A percentile compares a stretch with the other conserved stretches of the same genome.
Evolutionary conservation across 2,113 vertebrate species (phyloP).

Genomic region (Syngnathus typhle): DNA sequence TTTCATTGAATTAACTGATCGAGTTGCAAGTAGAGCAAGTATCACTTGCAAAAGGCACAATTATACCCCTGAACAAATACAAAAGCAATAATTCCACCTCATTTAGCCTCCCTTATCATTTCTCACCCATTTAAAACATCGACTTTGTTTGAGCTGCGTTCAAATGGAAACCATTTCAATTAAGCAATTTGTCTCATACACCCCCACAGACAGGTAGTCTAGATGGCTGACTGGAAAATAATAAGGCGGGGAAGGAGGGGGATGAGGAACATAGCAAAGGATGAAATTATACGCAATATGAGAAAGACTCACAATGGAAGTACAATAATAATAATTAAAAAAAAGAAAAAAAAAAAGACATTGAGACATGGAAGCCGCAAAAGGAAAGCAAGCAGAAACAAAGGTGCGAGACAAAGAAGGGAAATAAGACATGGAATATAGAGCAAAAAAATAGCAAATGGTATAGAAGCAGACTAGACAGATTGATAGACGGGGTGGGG

Average conservation of each 20-base stretch:
- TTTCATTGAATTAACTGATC: background rate
- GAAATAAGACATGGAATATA: slow-evolving; percentile 3
- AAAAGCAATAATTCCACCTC: slow-evolving; percentile 16
- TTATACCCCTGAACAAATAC: slow-evolving; percentile 6
- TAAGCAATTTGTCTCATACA: slow-evolving; percentile 38
- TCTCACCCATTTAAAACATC: slow-evolving; percentile 33
- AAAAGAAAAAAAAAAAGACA: slow-evolving; percentile 12
- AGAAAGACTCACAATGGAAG: slow-evolving; percentile 22
- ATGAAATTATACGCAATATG: slow-evolving; percentile 30
- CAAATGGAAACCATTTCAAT: slow-evolving; percentile 53
- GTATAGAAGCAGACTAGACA: slow-evolving; percentile 23
- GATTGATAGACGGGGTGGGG: slow-evolving; percentile 16
- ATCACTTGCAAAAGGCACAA: slow-evolving; percentile 9
- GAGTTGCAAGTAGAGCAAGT: background rate
- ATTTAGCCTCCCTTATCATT: slow-evolving; percentile 30
- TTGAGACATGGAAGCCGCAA: slow-evolving; percentile 9
- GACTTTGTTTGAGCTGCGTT: slow-evolving; percentile 6
- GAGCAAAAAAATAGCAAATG: background rate
- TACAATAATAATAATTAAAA: slow-evolving; percentile 15
- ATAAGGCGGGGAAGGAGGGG: background rate
- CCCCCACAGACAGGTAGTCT: slow-evolving; percentile 40
- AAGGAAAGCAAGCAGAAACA: background rate
- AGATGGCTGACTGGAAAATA: slow-evolving; percentile 19
- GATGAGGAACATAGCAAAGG: background rate
- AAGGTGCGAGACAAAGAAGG: slow-evolving; percentile 10